Evolutionary conservation across 2,113 vertebrate species (phyloP), one percentile per base, ranked within the genome.

Genomic region (Chauna torquata): DNA sequence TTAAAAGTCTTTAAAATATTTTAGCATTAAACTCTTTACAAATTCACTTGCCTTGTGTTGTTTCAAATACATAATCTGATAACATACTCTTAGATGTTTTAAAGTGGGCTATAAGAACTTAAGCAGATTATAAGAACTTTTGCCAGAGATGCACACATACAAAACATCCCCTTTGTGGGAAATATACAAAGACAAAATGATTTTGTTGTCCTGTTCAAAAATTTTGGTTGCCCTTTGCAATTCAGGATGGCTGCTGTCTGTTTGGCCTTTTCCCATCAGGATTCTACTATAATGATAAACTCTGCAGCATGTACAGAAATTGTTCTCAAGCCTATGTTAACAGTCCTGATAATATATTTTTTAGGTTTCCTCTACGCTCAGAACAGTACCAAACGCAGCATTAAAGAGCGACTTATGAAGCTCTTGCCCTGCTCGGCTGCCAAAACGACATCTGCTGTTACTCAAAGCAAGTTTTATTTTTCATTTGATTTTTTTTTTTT

Each of bases 331-430:
- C 40, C 57, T 70, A 8, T 93, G 50, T 97, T 98, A 98, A 98
- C 96, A 90, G 97, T 91, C 95, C 94, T 97, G 97, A 90, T 98
- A 91, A 87, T 99, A 57, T 99, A 98, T 99, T 98, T 99, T 98
- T 98, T 98, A 99, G 99, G 98, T 98, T 98, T 99, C 97, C 95
- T 98, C 96, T 98, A 98, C 98, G 95, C 98, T 97, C 98, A 98
- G 98, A 98, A 98, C 98, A 98, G 97, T 98, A 97, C 98, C 98
- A 99, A 98, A 97, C 98, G 97, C 96, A 99, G 99, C 93, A 98
- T 99, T 98, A 98, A 98, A 98, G 99, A 99, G 97, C 98, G 99
- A 58, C 98, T 99, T 98, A 97, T 98, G 99, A 99, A 99, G 98
- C 98, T 99, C 97, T 99, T 99, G 91, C 98, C 98, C 96, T 99